phyloP scores from a whole-genome alignment of 2,113 vertebrate genomes.

The Aegotheles bennettii region DNA sequence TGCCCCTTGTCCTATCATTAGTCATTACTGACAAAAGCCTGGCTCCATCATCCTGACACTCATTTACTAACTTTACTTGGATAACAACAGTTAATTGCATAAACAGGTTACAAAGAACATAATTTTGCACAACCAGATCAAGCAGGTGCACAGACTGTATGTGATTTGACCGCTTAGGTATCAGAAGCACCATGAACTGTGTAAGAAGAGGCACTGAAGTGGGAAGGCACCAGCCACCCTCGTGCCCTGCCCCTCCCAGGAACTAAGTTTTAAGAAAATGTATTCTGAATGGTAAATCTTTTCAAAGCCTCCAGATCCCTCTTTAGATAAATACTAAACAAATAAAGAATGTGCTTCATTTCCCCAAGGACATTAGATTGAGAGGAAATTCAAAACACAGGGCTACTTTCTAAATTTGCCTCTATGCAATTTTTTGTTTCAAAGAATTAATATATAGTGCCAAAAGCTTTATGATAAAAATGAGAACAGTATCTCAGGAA shows the following conservation, averaged over 20 bases:
- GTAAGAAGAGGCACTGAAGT: neutral
- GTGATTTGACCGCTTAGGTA: neutral
- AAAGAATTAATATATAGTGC: neutral
- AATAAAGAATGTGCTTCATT: neutral
- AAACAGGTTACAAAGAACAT: neutral
- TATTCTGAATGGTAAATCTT: neutral
- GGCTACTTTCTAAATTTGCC: neutral
- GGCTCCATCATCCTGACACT: no score
- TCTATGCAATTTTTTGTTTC: neutral
- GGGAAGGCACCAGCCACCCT: neutral
- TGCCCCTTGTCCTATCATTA: no score
- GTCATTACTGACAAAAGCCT: no score
- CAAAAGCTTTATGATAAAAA: neutral
- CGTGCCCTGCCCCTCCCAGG: neutral
- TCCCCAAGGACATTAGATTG: neutral
- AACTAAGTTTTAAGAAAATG: neutral
- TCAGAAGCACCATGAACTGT: neutral
- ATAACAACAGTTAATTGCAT: neutral
- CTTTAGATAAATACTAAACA: neutral
- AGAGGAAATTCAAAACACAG: neutral
- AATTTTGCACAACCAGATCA: neutral
- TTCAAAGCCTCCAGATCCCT: neutral
- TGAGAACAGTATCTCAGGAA: neutral
- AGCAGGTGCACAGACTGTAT: neutral
- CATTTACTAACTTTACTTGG: neutral